These are phyloP conservation scores for Lasius fuliginosus DNA, from an alignment of 2,888 invertebrate species.

Conservation along the genomic window DNA sequence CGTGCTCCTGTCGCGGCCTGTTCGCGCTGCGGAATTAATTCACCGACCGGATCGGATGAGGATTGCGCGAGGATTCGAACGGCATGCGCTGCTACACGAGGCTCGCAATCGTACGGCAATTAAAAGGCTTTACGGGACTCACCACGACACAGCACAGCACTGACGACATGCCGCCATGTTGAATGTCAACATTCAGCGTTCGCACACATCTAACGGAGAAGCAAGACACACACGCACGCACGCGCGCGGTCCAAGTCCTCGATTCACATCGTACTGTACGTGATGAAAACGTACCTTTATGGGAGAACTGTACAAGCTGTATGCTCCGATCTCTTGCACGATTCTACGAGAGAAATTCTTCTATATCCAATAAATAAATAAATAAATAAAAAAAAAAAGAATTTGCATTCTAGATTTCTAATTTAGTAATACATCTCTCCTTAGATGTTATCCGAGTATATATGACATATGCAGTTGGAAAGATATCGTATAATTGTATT, in stretches of 20 bases:
- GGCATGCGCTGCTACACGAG: constrained; percentile 64
- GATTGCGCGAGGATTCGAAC: not conserved
- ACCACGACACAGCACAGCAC: constrained; percentile 99
- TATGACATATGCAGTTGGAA: too few species aligned
- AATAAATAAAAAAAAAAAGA: not conserved
- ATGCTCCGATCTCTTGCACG: not conserved
- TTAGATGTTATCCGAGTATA: not conserved
- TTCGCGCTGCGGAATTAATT: constrained; percentile 16
- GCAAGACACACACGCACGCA: constrained; percentile 17
- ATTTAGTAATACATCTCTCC: not conserved
- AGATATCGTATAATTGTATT: not conserved
- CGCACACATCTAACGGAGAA: constrained; percentile 72
- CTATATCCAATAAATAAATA: too few species aligned
- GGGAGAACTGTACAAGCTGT: not conserved
- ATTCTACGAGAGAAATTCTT: too few species aligned
- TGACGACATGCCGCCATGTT: constrained; percentile 98
- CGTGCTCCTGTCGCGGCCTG: not conserved
- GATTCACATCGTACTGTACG: constrained; percentile 46
- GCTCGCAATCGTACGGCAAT: constrained; percentile 70
- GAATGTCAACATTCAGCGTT: constrained; percentile 91
- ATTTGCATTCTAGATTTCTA: not conserved
- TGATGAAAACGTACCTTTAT: constrained; percentile 32
- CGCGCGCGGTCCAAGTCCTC: constrained; percentile 51
- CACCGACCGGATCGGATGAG: not conserved
- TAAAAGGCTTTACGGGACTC: constrained; percentile 88